Evolutionary conservation across 2,113 vertebrate genomes (phyloP).

Genomic region (Collichthys lucidus): DNA sequence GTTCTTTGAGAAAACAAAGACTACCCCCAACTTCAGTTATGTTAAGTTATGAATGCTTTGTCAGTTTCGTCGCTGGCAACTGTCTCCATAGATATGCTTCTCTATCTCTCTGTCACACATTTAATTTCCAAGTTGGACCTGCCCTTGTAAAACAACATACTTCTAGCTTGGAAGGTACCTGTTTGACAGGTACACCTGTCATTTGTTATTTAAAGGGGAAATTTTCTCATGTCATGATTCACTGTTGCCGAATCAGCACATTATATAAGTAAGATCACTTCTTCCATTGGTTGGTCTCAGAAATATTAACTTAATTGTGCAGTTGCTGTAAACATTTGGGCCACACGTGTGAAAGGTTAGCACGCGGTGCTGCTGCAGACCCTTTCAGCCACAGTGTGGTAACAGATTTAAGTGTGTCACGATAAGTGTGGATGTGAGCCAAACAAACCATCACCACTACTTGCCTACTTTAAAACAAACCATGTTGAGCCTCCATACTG

Average conservation of each 20-base stretch:
- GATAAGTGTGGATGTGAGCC: slow-evolving; percentile 26
- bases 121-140: neutral
- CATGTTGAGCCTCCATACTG: neutral
- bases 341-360: slow-evolving; percentile 3
- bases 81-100: neutral
- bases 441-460: slow-evolving; percentile 41
- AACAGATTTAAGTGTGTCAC: slow-evolving; percentile 9
- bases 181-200: slow-evolving; percentile 16
- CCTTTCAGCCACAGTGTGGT: slow-evolving; percentile 3
- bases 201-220: neutral
- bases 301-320: no score
- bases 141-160: slow-evolving; percentile 11
- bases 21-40: neutral
- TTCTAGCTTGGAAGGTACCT: slow-evolving; percentile 1
- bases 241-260: neutral
- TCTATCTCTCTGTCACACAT: neutral
- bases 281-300: neutral
- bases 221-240: neutral
- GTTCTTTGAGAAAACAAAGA: neutral
- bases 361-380: neutral
- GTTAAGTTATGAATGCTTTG: neutral
- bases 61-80: neutral
- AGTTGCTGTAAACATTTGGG: neutral
- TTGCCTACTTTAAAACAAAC: slow-evolving; percentile 34
- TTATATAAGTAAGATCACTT: neutral